Conservation (phyloP, 2,888 invertebrate species). For the Villa cingulata region DNA sequence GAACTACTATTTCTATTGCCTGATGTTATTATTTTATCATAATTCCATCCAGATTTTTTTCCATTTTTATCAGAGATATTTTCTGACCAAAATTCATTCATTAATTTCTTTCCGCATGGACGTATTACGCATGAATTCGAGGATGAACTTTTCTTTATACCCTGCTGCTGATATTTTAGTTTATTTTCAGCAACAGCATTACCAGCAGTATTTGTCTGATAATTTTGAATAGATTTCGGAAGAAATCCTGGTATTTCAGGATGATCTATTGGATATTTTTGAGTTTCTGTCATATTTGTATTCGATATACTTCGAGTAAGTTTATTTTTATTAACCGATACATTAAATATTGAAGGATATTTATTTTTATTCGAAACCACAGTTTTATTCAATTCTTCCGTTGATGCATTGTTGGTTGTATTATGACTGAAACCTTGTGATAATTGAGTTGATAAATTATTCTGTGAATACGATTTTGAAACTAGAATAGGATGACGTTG, state of each 20-base stretch:
- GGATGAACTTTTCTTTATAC: slow-evolving; percentile 17
- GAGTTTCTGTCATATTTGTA: slow-evolving; percentile 23
- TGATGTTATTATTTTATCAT: slow-evolving; percentile 27
- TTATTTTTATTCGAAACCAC: not conserved
- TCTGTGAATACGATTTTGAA: slow-evolving; percentile 31
- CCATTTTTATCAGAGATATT: slow-evolving; percentile 31
- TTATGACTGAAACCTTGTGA: not conserved
- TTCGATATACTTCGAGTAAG: slow-evolving; percentile 34
- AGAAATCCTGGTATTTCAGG: slow-evolving; percentile 14
- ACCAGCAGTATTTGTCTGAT: too few relatives aligned
- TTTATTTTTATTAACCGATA: slow-evolving; percentile 12
- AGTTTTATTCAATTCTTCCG: not conserved
- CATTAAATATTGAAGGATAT: slow-evolving; percentile 29
- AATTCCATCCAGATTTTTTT: slow-evolving; percentile 28
- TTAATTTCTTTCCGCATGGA: slow-evolving; percentile 30
- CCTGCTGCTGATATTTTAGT: not conserved
- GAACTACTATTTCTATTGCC: not conserved
- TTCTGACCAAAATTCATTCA: slow-evolving; percentile 35
- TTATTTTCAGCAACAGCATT: slow-evolving; percentile 14
- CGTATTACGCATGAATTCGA: slow-evolving; percentile 18
- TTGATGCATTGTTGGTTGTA: not conserved
- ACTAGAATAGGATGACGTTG: slow-evolving; percentile 16
- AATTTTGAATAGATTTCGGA: slow-evolving; percentile 5
- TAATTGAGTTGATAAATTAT: slow-evolving; percentile 11
- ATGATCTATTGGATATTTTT: slow-evolving; percentile 14